Conservation (phyloP, 2,888 invertebrate genomes). For the Rotaria sp. region DNA sequence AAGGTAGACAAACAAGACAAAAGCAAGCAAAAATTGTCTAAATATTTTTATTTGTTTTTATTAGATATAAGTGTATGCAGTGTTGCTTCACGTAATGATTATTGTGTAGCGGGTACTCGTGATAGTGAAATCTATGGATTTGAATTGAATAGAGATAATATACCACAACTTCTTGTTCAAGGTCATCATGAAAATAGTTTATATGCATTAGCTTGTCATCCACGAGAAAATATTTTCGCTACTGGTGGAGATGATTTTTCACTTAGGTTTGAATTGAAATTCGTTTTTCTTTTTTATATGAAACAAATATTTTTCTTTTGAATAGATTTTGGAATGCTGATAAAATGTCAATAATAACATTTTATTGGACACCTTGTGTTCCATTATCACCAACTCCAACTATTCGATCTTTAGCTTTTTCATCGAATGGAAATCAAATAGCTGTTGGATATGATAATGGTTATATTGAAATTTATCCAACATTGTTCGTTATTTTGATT, state of each 20-base stretch:
- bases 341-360: background rate
- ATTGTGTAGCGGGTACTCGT: conserved; percentile 44
- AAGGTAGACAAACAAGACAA: background rate
- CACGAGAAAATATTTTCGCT: conserved; percentile 53
- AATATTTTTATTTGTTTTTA: background rate
- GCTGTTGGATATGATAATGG: conserved; percentile 53
- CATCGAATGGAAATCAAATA: conserved; percentile 50
- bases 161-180: background rate
- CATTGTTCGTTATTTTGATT: background rate
- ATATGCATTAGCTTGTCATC: conserved; percentile 54
- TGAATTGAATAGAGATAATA: conserved; percentile 45
- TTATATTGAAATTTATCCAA: conserved; percentile 46
- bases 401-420: conserved; percentile 51
- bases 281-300: background rate
- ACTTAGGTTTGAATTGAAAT: background rate
- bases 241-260: conserved; percentile 51
- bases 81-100: background rate
- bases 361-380: background rate
- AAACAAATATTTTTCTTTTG: background rate
- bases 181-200: conserved; percentile 54
- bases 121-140: conserved; percentile 51
- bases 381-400: background rate
- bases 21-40: no score
- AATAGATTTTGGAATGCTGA: conserved; percentile 11
- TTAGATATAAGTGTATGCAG: background rate